Evolutionary conservation across 1,140 invertebrate species (phyloP), one percentile per base, ranked within the genome.

Genomic region (Lineus longissimus): DNA sequence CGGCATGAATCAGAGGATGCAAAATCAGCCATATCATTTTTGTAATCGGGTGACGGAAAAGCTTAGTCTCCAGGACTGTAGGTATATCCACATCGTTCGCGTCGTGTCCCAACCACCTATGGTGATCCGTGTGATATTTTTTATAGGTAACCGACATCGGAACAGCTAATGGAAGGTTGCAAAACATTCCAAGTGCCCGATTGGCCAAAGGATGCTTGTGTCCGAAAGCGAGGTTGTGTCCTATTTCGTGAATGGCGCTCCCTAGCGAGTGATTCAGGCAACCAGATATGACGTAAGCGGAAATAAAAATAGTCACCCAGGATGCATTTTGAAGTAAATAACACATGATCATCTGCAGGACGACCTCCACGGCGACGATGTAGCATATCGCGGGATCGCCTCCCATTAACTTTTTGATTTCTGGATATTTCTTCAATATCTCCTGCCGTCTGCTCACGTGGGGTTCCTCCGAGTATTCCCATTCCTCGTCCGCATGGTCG

Each of bases 71-170:
- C 6, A 78, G 64, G 1, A 75, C 70, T 1, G 79, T 77, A 15
- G 77, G 79, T 30, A 81, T 78, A 63, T 81, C 79, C 0, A 79
- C 77, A 63, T 81, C 79, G 47, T 74, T 64, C 55, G 66, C 71
- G 64, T 81, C 79, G 57, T 79, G 75, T 0, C 77, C 75, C 11
- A 80, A 69, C 40, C 30, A 41, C 4, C 66, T 29, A 62, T 82
- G 81, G 66, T 82, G 81, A 59, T 81, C 79, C 7, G 73, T 61
- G 62, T 82, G 81, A 62, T 81, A 82, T 55, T 80, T 79, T 69
- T 74, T 75, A 69, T 81, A 82, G n/a, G 77, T 76, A 7, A 81
- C 74, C 2, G 80, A 76, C 71, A 81, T 76, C 6, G 81, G 81
- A 19, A 78, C 70, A 13, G 68, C 76, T 9, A 81, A 68, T 6